phyloP scores from a whole-genome alignment of 23 tunicate genomes.

The Ascidia mentula region DNA sequence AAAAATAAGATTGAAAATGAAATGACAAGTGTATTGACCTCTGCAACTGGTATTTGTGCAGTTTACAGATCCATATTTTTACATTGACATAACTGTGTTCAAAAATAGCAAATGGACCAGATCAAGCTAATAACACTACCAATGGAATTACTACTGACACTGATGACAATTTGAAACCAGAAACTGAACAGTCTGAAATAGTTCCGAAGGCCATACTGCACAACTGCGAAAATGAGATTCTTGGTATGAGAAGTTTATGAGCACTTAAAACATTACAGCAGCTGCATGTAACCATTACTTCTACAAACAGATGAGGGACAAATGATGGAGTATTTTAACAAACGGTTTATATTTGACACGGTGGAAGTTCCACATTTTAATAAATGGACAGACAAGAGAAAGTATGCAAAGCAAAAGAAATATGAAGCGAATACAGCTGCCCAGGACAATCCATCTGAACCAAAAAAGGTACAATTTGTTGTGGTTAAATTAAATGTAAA shows the following conservation, averaged over 20 bases:
- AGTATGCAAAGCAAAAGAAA: slow-evolving; percentile 23
- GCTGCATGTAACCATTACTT: background rate
- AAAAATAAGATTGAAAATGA: slow-evolving; percentile 21
- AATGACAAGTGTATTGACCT: background rate
- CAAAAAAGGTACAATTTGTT: slow-evolving; percentile 11
- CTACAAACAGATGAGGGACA: slow-evolving; percentile 33
- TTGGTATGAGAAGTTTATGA: background rate
- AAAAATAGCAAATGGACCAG: background rate
- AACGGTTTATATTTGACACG: slow-evolving; percentile 52
- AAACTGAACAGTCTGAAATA: background rate
- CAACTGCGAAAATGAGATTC: background rate
- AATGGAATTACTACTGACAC: background rate
- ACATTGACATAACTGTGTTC: background rate
- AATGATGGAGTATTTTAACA: slow-evolving; percentile 41
- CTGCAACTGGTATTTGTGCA: no score
- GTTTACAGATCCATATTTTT: no score
- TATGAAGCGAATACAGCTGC: background rate
- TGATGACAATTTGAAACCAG: background rate
- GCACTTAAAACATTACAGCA: no score
- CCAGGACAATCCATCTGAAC: background rate
- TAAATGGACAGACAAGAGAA: slow-evolving; percentile 58
- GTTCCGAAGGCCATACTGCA: slow-evolving; percentile 23
- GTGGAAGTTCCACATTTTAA: slow-evolving; percentile 58
- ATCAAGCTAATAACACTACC: background rate
- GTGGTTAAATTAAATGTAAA: no score